phyloP scores from a whole-genome alignment of 1,140 invertebrate species.

The Caenorhabditis remanei region DNA sequence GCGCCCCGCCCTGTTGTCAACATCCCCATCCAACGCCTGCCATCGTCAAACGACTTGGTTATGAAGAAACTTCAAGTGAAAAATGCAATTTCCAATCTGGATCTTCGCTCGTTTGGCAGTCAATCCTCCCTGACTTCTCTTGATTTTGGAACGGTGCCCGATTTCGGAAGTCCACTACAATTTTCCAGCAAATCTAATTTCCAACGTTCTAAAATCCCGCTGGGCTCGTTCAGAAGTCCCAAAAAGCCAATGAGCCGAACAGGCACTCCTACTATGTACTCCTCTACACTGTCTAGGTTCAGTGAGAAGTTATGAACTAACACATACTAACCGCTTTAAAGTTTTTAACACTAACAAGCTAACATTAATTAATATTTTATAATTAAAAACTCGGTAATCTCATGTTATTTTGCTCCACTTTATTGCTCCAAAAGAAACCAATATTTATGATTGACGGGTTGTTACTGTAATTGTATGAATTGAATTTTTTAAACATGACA shows the following conservation, averaged over 20 bases:
- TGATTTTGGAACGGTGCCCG: constrained; percentile 41
- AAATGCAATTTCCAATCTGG: constrained; percentile 44
- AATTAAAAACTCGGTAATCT: too few relatives aligned
- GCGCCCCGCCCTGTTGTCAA: constrained; percentile 28
- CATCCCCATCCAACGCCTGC: constrained; percentile 40
- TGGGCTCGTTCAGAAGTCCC: constrained; percentile 54
- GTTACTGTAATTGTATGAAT: too few relatives aligned
- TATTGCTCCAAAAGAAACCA: too few relatives aligned
- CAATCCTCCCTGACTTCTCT: constrained; percentile 41
- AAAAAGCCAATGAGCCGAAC: constrained; percentile 14
- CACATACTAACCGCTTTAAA: too few relatives aligned
- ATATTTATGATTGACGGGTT: too few relatives aligned
- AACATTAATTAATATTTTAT: too few relatives aligned
- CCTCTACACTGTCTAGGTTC: not conserved
- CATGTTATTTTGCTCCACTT: too few relatives aligned
- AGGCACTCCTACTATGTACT: constrained; percentile 22
- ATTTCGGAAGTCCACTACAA: constrained; percentile 60
- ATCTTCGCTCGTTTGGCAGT: constrained; percentile 56
- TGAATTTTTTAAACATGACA: too few relatives aligned
- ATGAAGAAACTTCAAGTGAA: constrained; percentile 60
- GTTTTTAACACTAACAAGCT: too few relatives aligned
- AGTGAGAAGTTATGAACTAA: not conserved
- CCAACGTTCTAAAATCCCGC: constrained; percentile 54
- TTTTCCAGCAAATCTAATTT: constrained; percentile 51
- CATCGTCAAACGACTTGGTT: constrained; percentile 54